These are phyloP conservation scores for Hedya salicella DNA, from an alignment of 2,888 invertebrate species.

Conservation along the genomic window DNA sequence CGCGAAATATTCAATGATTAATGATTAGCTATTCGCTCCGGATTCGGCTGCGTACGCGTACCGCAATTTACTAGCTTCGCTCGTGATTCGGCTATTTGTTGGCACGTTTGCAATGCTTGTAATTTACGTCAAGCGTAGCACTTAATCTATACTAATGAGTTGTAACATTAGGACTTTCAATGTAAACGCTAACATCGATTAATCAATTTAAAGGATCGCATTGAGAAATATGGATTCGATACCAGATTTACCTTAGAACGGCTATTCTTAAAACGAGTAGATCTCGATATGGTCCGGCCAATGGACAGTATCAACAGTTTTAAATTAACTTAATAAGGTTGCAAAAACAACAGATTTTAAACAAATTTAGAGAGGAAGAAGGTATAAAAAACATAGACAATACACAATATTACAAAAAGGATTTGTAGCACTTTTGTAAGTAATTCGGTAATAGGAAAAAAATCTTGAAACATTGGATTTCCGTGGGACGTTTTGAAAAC, in stretches of 20 bases:
- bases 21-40: slow-evolving; percentile 53
- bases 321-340: too few relatives aligned
- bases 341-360: too few relatives aligned
- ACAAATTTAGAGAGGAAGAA: too few relatives aligned
- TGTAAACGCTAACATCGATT: slow-evolving; percentile 10
- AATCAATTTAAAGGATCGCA: slow-evolving; percentile 18
- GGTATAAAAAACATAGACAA: too few relatives aligned
- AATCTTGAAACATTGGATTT: too few relatives aligned
- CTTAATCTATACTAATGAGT: slow-evolving; percentile 33
- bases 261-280: too few relatives aligned
- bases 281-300: too few relatives aligned
- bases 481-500: background rate
- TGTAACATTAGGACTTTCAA: slow-evolving; percentile 16
- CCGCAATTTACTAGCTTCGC: slow-evolving; percentile 51
- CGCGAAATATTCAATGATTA: slow-evolving; percentile 51
- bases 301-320: too few relatives aligned
- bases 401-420: too few relatives aligned
- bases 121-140: slow-evolving; percentile 49
- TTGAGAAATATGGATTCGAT: background rate
- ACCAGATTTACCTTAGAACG: background rate
- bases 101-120: slow-evolving; percentile 51
- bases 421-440: too few relatives aligned
- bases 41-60: slow-evolving; percentile 47
- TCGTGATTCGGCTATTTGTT: slow-evolving; percentile 66
- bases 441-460: too few relatives aligned